These are phyloP conservation scores for Anser brachyrhynchus DNA, from an alignment of 2,113 vertebrate genomes.

Conservation along the genomic window DNA sequence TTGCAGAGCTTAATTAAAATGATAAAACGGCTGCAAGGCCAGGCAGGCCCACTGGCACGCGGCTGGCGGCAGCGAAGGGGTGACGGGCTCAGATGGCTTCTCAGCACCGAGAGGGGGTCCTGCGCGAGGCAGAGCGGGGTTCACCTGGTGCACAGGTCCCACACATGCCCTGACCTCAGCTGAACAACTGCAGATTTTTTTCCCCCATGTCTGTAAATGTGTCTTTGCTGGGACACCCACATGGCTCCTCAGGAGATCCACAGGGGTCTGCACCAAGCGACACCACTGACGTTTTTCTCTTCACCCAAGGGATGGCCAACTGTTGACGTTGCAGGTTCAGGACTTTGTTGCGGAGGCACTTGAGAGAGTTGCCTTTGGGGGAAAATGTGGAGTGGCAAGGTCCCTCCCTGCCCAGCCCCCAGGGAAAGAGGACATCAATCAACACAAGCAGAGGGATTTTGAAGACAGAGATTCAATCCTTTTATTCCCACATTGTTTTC, in stretches of 20 bases:
- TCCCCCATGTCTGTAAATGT: background rate
- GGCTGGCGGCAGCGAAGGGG: accelerated
- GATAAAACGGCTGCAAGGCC: slow-evolving; percentile 35
- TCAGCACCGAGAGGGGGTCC: accelerated
- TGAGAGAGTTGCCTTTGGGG: background rate
- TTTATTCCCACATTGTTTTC: background rate
- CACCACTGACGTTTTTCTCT: accelerated
- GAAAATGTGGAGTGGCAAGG: background rate
- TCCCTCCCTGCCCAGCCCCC: background rate
- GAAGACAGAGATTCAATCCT: background rate
- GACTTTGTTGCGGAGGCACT: background rate
- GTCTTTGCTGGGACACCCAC: background rate
- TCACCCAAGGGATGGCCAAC: background rate
- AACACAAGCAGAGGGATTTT: background rate
- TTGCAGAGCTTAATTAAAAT: slow-evolving; percentile 65
- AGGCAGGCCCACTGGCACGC: slow-evolving; percentile 48
- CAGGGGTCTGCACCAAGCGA: background rate
- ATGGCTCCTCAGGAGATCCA: accelerated
- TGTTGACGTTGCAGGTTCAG: background rate
- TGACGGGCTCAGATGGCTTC: accelerated
- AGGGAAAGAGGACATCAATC: background rate
- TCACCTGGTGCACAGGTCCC: background rate
- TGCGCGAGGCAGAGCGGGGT: background rate
- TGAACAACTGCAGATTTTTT: background rate
- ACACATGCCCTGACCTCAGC: accelerated